Evolutionary conservation across 2,113 vertebrate genomes (phyloP).

Genomic region (Scortum barcoo): DNA sequence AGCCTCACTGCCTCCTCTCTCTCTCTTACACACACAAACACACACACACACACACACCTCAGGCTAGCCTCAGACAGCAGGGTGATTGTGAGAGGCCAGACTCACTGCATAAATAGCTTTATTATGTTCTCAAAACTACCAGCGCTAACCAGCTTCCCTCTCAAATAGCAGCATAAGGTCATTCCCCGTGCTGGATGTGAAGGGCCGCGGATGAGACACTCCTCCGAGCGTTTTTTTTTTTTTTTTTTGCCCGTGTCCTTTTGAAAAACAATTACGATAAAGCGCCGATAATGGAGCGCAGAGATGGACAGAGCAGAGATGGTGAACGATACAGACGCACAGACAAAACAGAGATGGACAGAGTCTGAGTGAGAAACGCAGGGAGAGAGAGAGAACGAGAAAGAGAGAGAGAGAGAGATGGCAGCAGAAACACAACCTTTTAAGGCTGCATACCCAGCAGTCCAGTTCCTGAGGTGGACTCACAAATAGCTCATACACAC

Average conservation of each 20-base stretch:
- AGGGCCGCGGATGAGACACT: constrained; percentile 57
- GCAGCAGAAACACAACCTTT: constrained; percentile 84
- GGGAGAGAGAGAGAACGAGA: constrained; percentile 50
- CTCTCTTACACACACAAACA: constrained; percentile 25
- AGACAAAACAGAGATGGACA: constrained; percentile 61
- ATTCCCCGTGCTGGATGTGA: constrained; percentile 62
- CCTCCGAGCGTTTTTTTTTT: too few species aligned
- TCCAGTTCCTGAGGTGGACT: constrained; percentile 78
- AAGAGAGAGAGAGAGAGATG: constrained; percentile 62
- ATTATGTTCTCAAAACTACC: constrained; percentile 82
- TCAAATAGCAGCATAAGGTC: constrained; percentile 79
- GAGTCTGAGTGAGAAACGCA: constrained; percentile 35
- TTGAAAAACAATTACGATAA: constrained; percentile 68
- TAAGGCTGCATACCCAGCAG: constrained; percentile 85
- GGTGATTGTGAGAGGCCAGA: constrained; percentile 84
- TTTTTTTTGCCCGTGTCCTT: constrained; percentile 52
- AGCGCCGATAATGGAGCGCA: constrained; percentile 62
- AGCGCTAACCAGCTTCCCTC: constrained; percentile 75
- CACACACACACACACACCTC: constrained; percentile 70
- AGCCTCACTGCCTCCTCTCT: constrained; percentile 74
- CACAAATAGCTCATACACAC: constrained; percentile 78
- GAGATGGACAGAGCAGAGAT: constrained; percentile 50
- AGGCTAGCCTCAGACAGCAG: constrained; percentile 77
- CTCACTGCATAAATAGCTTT: constrained; percentile 84
- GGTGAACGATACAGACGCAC: constrained; percentile 44